These are phyloP conservation scores for Acanthis flammea DNA, from an alignment of 2,797 vertebrate genomes.

Conservation along the genomic window DNA sequence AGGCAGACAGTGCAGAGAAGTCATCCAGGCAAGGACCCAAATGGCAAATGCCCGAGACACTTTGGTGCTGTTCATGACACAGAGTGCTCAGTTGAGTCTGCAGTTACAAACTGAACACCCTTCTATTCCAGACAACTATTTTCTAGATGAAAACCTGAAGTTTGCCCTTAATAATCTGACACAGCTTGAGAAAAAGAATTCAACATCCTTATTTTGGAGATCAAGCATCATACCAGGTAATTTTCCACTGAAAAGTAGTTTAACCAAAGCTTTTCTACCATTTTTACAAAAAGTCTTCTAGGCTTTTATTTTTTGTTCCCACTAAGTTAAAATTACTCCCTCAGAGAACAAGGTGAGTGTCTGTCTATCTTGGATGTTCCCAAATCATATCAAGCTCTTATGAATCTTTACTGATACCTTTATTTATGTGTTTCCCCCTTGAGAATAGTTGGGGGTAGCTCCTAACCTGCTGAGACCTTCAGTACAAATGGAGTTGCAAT, in stretches of 20 bases:
- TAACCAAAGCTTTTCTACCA: neutral
- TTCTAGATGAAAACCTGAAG: neutral
- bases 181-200: neutral
- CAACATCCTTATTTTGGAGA: neutral
- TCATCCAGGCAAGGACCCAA: neutral
- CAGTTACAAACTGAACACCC: neutral
- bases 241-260: neutral
- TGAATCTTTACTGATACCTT: neutral
- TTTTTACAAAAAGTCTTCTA: neutral
- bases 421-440: neutral
- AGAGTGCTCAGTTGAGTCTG: neutral
- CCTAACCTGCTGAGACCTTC: neutral
- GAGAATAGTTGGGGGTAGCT: neutral
- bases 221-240: neutral
- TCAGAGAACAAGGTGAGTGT: neutral
- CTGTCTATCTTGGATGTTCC: neutral
- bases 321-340: neutral
- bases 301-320: neutral
- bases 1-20: neutral
- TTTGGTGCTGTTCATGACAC: neutral
- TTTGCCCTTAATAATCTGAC: neutral
- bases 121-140: neutral
- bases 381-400: neutral
- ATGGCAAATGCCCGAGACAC: neutral
- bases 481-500: neutral